Evolutionary conservation across 1,140 invertebrate genomes (phyloP), one percentile per base, ranked within the genome.

Genomic region (Lysiphlebus fabarum): DNA sequence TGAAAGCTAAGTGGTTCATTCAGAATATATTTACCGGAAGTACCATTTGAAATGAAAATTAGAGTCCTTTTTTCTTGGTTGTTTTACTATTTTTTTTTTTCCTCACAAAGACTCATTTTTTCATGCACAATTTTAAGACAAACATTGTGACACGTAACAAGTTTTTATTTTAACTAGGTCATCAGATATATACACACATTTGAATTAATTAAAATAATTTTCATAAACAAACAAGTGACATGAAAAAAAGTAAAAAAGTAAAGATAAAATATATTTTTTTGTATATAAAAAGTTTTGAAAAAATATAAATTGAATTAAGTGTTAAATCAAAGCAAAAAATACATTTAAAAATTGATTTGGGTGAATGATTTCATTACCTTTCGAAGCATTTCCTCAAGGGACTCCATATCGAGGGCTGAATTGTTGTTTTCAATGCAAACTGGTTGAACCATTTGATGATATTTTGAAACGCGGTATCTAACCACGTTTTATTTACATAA

Each of bases 381-480:
- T 73, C 87, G 85, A 72, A 90, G 83, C 87, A 90, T 89, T 80
- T 90, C 88, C 75, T 90, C 87, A 65, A 90, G 81, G 64, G 88
- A 89, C 71, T 90, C 87, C 83, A 89, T 89, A 79, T 89, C 87
- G 79, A 87, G 82, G 74, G 86, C 82, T 74, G 84, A 84, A 77
- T 87, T 87, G 79, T 85, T 86, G 75, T 84, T 85, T 64, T 85
- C 85, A 55, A 79, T 80, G 60, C 78, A 79, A 75, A 73, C 76
- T 59, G 75, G 75, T 63, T 78, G 74, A 62, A 78, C 75, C 72
- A 77, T 77, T 75, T 69, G 67, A 68, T 61, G 65, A 45, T 58
- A 51, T 57, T 63, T 63, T 42, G 53, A 12, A 7, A 26, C 34
- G 40, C 34, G 51, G 41, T 48, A 50, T 11, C 41, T 14, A 38